Evolutionary conservation across 2,797 vertebrate genomes (phyloP), one percentile per base, ranked within the genome.

Genomic region (Aselliscus stoliczkanus): DNA sequence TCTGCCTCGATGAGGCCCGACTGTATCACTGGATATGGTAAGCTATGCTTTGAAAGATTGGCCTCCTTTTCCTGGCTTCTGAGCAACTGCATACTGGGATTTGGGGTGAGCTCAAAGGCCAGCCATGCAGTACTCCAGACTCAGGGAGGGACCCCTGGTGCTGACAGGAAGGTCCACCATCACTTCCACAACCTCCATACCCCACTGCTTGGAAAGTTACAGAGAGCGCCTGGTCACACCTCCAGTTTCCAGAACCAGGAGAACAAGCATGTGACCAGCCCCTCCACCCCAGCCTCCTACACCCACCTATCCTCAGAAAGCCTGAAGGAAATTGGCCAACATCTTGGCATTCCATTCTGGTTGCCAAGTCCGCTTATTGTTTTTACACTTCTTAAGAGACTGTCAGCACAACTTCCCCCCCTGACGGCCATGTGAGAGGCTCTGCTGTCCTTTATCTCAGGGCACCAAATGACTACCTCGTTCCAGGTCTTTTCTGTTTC

Each of bases 401-500:
- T 23, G 21, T 90, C 62, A 84, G 67, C 37, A 47, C 37, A 60
- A 39, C 54, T 50, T 4, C 75, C 8, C 34, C 34, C 44, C 1
- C 7, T 18, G 23, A n/a, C 8, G 4, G 20, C 56, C 56, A 70
- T 2, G 39, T 70, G 83, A 88, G 31, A 58, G 76, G 86, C 39
- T 52, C 23, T 7, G 7, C 82, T 82, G 44, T 58, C 84, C 84
- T 88, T 88, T 94, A 92, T 90, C 90, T 94, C 75, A 56, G 73
- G 81, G 42, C 37, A n/a, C 92, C 39, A 65, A 95, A 73, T 13
- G 87, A 88, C 92, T 70, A 84, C 92, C 69, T 93, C 73, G 76
- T 72, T 70, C 69, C 67, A 73, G 84, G 88, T 94, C 85, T 93
- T 62, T 96, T 96, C 84, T 80, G 17, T 94, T 87, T 93, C 93